phyloP scores from a whole-genome alignment of 2,797 vertebrate genomes.

The Sphaeramia orbicularis region DNA sequence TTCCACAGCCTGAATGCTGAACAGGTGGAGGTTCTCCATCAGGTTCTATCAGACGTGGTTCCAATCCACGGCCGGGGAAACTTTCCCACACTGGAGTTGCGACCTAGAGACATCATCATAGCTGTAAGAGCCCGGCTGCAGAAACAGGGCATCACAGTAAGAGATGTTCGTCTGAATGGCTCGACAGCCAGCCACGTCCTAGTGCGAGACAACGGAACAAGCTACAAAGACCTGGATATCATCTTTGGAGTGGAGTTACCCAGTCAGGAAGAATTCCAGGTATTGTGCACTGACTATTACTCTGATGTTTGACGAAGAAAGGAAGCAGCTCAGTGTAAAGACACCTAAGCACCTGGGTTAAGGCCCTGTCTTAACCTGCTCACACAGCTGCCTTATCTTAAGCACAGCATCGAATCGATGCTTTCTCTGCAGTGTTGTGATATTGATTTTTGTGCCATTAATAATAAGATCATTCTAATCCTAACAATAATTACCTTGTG shows the following conservation, averaged over 20 bases:
- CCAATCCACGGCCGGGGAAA: constrained; percentile 97
- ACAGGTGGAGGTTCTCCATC: constrained; percentile 93
- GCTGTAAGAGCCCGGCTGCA: constrained; percentile 90
- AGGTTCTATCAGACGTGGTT: constrained; percentile 92
- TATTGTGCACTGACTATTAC: constrained; percentile 22
- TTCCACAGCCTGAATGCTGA: constrained; percentile 94
- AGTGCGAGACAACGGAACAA: constrained; percentile 91
- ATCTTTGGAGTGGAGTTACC: constrained; percentile 95
- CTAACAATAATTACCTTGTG: constrained; percentile 6
- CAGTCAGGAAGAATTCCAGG: constrained; percentile 92
- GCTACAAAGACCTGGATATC: constrained; percentile 97
- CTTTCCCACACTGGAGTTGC: constrained; percentile 96
- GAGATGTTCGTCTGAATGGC: constrained; percentile 94
- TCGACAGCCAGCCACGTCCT: constrained; percentile 97
- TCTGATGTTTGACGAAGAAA: neutral
- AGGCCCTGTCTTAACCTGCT: neutral
- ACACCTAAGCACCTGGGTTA: neutral
- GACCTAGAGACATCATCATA: constrained; percentile 93
- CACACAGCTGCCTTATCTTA: constrained; percentile 3
- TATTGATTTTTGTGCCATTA: constrained; percentile 26
- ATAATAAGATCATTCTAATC: constrained; percentile 25
- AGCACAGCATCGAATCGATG: constrained; percentile 6
- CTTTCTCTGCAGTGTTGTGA: neutral
- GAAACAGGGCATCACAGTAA: constrained; percentile 89
- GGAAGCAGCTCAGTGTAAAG: neutral